These are phyloP conservation scores for Seriola dumerili DNA, from an alignment of 2,113 vertebrate genomes.

Conservation along the genomic window DNA sequence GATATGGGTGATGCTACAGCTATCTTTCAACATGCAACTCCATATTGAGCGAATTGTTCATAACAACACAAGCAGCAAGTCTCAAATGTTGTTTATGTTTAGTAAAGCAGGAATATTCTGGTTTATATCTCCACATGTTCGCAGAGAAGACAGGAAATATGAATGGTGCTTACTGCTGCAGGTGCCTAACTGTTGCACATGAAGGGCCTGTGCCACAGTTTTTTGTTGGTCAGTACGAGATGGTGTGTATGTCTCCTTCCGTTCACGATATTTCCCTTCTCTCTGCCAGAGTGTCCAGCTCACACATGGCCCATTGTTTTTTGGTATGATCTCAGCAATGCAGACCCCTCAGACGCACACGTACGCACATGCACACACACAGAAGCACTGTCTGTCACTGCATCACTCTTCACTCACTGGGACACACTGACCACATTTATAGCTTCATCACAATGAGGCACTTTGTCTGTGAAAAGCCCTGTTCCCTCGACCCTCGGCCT, in stretches of 20 bases:
- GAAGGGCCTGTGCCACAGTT: conserved; percentile 1
- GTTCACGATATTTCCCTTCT: conserved; percentile 71
- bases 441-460: conserved; percentile 80
- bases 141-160: conserved; percentile 10
- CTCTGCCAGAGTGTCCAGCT: conserved; percentile 70
- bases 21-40: neutral
- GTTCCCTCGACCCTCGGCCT: conserved; percentile 54
- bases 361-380: conserved; percentile 60
- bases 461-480: conserved; percentile 76
- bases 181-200: conserved; percentile 39
- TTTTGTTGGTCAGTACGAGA: conserved; percentile 26
- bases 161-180: conserved; percentile 32
- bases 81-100: neutral
- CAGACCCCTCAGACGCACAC: conserved; percentile 58
- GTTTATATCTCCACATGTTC: neutral
- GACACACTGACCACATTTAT: conserved; percentile 84
- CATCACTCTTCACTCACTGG: conserved; percentile 70
- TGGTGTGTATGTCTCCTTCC: conserved; percentile 68
- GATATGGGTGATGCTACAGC: neutral
- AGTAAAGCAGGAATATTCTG: neutral
- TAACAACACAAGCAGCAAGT: neutral
- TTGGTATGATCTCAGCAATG: conserved; percentile 83
- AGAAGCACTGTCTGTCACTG: conserved; percentile 78
- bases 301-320: conserved; percentile 83
- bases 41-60: neutral